These are phyloP conservation scores for Dusona sp. DNA, from an alignment of 2,888 invertebrate species.

Conservation along the genomic window DNA sequence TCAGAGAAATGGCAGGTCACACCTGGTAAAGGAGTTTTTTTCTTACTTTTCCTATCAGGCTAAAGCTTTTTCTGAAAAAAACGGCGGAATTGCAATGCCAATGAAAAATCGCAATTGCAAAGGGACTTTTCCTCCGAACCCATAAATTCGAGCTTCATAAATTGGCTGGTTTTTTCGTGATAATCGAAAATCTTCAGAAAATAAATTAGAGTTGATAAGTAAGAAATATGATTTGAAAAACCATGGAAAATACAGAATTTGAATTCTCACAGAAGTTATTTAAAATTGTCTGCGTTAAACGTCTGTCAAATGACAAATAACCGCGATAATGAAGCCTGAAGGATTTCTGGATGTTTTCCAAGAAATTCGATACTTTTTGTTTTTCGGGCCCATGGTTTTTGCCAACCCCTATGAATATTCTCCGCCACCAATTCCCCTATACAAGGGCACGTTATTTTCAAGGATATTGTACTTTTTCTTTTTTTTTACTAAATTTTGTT, in stretches of 20 bases:
- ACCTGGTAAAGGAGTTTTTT: not conserved
- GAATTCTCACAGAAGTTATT: not conserved
- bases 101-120: not conserved
- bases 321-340: not conserved
- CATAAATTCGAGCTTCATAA: not conserved
- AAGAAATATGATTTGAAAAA: not conserved
- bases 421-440: not conserved
- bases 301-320: not conserved
- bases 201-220: not conserved
- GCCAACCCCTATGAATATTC: not conserved
- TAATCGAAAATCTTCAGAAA: too few relatives aligned
- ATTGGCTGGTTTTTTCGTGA: not conserved
- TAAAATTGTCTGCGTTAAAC: not conserved
- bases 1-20: not conserved
- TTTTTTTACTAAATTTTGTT: conserved; percentile 16
- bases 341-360: conserved; percentile 3
- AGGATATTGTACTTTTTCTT: conserved; percentile 17
- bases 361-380: not conserved
- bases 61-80: not conserved
- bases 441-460: not conserved
- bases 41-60: not conserved
- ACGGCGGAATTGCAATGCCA: not conserved
- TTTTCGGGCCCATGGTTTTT: not conserved
- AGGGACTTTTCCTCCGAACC: not conserved
- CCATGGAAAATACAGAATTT: not conserved